phyloP scores from a whole-genome alignment of 2,113 vertebrate genomes.

The Mixornis gularis region DNA sequence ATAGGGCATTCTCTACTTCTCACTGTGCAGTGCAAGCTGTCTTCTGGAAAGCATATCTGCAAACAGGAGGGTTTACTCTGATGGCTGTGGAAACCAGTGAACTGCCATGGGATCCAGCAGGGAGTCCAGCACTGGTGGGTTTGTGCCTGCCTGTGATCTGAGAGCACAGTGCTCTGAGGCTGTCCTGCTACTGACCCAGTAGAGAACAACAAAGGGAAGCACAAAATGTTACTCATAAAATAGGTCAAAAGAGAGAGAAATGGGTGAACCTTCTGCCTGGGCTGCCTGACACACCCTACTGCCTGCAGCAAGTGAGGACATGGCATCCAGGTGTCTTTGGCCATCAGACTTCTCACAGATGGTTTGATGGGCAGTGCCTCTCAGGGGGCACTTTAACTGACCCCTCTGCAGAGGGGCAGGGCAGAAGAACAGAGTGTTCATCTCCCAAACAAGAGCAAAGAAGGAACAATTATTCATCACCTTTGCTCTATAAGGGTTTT shows the following conservation, averaged over 20 bases:
- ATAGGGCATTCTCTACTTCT: not conserved
- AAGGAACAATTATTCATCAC: not conserved
- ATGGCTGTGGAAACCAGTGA: not conserved
- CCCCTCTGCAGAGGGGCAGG: not conserved
- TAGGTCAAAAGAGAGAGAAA: not conserved
- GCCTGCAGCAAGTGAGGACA: not conserved
- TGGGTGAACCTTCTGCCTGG: not conserved
- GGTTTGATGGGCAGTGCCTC: not conserved
- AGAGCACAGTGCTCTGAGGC: not conserved
- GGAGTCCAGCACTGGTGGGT: not conserved
- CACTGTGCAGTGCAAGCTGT: not conserved
- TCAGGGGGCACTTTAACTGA: not conserved
- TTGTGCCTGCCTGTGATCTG: rapidly evolving
- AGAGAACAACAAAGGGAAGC: not conserved
- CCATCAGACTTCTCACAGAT: not conserved
- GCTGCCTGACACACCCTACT: rapidly evolving
- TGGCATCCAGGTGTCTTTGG: not conserved
- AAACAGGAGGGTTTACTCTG: not conserved
- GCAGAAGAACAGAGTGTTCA: not conserved
- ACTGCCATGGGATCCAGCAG: not conserved
- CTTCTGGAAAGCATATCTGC: not conserved
- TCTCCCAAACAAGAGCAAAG: not conserved
- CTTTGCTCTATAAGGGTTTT: not conserved
- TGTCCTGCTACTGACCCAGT: not conserved
- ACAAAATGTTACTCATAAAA: not conserved